Percentiles rank a stretch among this genome's conserved stretches.
Conservation (phyloP, 1,140 invertebrate genomes). For the Aculops lycopersici region DNA sequence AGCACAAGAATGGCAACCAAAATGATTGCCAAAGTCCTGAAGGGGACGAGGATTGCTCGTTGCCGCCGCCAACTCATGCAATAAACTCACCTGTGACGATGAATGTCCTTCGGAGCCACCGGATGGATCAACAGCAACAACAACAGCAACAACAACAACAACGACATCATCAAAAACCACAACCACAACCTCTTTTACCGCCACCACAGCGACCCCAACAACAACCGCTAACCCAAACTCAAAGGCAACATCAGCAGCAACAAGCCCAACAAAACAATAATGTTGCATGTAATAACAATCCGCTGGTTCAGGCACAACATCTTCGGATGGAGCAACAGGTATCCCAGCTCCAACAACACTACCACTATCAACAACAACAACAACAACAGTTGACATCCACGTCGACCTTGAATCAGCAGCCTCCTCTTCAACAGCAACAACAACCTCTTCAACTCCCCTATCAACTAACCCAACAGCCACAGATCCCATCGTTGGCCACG, state of each 20-base stretch:
- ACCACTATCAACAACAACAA: too few species aligned
- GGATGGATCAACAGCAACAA: not conserved
- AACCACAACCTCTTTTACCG: not conserved
- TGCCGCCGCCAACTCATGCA: too few species aligned
- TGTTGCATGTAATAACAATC: too few species aligned
- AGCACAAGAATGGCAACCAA: slow-evolving; percentile 55
- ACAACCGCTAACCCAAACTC: too few species aligned
- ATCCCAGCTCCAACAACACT: too few species aligned
- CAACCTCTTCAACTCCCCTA: not conserved
- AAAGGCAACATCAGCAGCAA: too few species aligned
- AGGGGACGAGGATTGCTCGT: too few species aligned
- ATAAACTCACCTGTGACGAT: too few species aligned
- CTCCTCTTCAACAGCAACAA: not conserved
- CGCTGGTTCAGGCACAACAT: too few species aligned
- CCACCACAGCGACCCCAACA: not conserved
- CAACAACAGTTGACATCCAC: not conserved
- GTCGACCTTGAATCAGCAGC: not conserved
- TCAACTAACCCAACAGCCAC: not conserved
- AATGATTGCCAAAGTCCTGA: slow-evolving; percentile 78
- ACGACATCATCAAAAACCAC: not conserved
- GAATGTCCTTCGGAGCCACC: not conserved
- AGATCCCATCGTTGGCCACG: not conserved
- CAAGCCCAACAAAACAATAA: too few species aligned
- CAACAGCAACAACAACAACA: not conserved
- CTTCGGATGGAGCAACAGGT: too few species aligned